phyloP scores from a whole-genome alignment of 1,140 invertebrate species.

The Drosophila eugracilis region DNA sequence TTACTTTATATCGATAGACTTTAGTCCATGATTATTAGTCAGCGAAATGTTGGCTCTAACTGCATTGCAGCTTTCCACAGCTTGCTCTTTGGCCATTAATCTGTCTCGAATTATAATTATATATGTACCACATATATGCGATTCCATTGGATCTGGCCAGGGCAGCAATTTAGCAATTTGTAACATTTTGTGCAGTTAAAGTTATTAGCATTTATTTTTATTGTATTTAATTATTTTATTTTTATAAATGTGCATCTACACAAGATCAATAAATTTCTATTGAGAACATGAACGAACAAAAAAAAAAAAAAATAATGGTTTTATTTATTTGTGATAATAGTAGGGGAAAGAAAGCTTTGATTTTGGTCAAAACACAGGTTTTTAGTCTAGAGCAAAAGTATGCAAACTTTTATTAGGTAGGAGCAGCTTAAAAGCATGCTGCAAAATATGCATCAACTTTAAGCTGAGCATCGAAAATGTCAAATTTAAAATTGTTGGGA shows the following conservation, averaged over 20 bases:
- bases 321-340: neutral
- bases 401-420: too few species aligned
- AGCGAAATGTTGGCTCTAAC: constrained; percentile 31
- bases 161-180: constrained; percentile 20
- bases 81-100: constrained; percentile 2
- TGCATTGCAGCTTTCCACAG: constrained; percentile 19
- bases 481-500: too few species aligned
- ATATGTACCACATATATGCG: too few species aligned
- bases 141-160: constrained; percentile 4
- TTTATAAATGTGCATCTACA: constrained; percentile 32
- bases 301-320: neutral
- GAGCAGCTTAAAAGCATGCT: too few species aligned
- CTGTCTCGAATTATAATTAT: constrained; percentile 16
- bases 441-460: too few species aligned
- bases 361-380: too few species aligned
- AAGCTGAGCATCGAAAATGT: too few species aligned
- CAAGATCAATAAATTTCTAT: constrained; percentile 47
- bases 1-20: constrained; percentile 23
- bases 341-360: too few species aligned
- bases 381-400: too few species aligned
- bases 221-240: constrained; percentile 23
- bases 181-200: constrained; percentile 6
- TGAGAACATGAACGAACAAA: constrained; percentile 18
- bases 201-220: constrained; percentile 43
- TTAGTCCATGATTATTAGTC: constrained; percentile 36